These are phyloP conservation scores for Lepidurus couesii DNA, from an alignment of 1,140 invertebrate genomes.

Conservation along the genomic window DNA sequence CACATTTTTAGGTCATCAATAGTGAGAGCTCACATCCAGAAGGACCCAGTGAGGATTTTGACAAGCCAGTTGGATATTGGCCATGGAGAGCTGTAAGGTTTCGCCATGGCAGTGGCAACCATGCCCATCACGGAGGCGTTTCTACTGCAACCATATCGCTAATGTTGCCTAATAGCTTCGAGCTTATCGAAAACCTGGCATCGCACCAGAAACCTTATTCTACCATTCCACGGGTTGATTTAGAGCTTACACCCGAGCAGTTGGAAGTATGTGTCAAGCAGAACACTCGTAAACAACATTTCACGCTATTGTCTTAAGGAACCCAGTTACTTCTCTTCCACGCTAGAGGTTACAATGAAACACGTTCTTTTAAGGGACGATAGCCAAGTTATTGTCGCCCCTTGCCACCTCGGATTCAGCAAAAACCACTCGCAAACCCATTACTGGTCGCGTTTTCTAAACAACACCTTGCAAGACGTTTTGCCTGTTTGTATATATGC, in stretches of 20 bases:
- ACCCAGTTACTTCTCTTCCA: conserved; percentile 13
- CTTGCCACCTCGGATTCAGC: conserved; percentile 22
- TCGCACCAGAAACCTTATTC: background rate
- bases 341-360: conserved; percentile 31
- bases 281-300: background rate
- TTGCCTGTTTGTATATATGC: background rate
- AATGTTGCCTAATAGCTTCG: background rate
- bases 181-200: conserved; percentile 19
- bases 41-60: background rate
- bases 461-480: conserved; percentile 23
- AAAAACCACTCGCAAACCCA: conserved; percentile 3
- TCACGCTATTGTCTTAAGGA: background rate
- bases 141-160: conserved; percentile 7
- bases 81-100: conserved; percentile 17
- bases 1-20: background rate
- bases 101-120: conserved; percentile 1
- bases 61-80: conserved; percentile 9
- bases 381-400: conserved; percentile 31
- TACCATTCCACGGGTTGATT: background rate
- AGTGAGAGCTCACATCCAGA: background rate
- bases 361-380: conserved; percentile 32
- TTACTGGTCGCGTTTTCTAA: background rate
- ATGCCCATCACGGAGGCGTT: background rate
- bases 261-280: background rate
- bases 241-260: conserved; percentile 9